Conservation (phyloP, 2,797 vertebrate genomes). For the Sebastes cheni region DNA sequence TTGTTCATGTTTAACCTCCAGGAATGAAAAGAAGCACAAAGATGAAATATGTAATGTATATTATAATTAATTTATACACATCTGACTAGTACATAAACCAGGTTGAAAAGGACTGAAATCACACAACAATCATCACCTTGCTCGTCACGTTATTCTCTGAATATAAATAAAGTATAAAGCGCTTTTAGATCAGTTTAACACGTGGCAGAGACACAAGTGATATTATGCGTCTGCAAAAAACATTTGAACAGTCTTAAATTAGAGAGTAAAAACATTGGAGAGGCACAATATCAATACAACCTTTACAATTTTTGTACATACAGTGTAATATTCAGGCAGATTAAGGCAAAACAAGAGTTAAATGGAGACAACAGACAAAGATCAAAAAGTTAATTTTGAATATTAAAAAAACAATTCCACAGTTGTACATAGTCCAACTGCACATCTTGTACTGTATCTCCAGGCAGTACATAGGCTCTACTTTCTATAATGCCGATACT, state of each 20-base stretch:
- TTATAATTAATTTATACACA: slow-evolving; percentile 46
- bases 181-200: slow-evolving; percentile 33
- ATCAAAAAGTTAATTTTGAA: slow-evolving; percentile 3
- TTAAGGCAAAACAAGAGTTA: slow-evolving; percentile 77
- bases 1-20: not conserved
- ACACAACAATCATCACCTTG: slow-evolving; percentile 53
- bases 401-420: not conserved
- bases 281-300: slow-evolving; percentile 76
- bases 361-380: slow-evolving; percentile 36
- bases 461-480: not conserved
- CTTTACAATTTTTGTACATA: slow-evolving; percentile 64
- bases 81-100: slow-evolving; percentile 47
- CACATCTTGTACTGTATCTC: not conserved
- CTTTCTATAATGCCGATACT: not conserved
- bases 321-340: slow-evolving; percentile 58
- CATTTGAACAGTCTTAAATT: slow-evolving; percentile 66
- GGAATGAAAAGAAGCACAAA: slow-evolving; percentile 35
- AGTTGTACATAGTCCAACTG: not conserved
- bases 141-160: slow-evolving; percentile 43
- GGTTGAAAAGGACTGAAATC: slow-evolving; percentile 30
- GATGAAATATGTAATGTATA: slow-evolving; percentile 7
- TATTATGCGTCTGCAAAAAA: slow-evolving; percentile 35
- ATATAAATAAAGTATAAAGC: slow-evolving; percentile 36
- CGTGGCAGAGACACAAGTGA: slow-evolving; percentile 28
- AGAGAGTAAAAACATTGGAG: slow-evolving; percentile 67